These are phyloP conservation scores for Euleptes europaea DNA, from an alignment of 2,113 vertebrate species.

Conservation along the genomic window DNA sequence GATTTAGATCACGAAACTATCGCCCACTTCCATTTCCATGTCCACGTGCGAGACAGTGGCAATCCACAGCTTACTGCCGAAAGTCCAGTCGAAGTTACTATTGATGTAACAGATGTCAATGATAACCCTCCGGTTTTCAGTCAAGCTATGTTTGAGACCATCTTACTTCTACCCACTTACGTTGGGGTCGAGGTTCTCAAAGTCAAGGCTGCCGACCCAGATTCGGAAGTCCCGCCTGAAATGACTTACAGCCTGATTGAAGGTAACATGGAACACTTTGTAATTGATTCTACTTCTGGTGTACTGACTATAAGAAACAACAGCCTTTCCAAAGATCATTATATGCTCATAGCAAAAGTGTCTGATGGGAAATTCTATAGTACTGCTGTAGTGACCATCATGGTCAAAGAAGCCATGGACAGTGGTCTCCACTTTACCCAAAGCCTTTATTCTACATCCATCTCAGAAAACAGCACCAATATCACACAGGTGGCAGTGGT, in stretches of 20 bases:
- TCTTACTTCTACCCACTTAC: slow-evolving; percentile 91
- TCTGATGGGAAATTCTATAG: slow-evolving; percentile 95
- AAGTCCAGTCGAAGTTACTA: slow-evolving; percentile 88
- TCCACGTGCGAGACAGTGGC: slow-evolving; percentile 93
- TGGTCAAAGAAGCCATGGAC: slow-evolving; percentile 90
- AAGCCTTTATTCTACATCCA: slow-evolving; percentile 86
- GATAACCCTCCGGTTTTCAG: slow-evolving; percentile 92
- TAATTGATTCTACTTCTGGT: slow-evolving; percentile 84
- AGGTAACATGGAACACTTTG: slow-evolving; percentile 85
- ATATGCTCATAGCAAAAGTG: slow-evolving; percentile 87
- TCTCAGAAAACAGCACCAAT: slow-evolving; percentile 89
- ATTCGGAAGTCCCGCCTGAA: slow-evolving; percentile 85
- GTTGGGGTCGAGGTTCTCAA: slow-evolving; percentile 90
- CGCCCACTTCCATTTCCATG: slow-evolving; percentile 89
- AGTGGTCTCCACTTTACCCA: slow-evolving; percentile 92
- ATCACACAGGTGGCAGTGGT: slow-evolving; percentile 92
- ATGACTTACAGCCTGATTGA: slow-evolving; percentile 89
- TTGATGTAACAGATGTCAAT: slow-evolving; percentile 93
- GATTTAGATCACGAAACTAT: slow-evolving; percentile 92
- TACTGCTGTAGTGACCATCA: slow-evolving; percentile 84
- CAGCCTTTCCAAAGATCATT: slow-evolving; percentile 90
- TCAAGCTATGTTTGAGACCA: slow-evolving; percentile 87
- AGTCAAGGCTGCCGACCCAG: slow-evolving; percentile 89
- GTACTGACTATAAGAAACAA: slow-evolving; percentile 89
- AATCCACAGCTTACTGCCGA: slow-evolving; percentile 91